A percentile compares a stretch with the other conserved stretches of the same genome.
Evolutionary conservation across 2,113 vertebrate species (phyloP).

Genomic region (Pterocles gutturalis): DNA sequence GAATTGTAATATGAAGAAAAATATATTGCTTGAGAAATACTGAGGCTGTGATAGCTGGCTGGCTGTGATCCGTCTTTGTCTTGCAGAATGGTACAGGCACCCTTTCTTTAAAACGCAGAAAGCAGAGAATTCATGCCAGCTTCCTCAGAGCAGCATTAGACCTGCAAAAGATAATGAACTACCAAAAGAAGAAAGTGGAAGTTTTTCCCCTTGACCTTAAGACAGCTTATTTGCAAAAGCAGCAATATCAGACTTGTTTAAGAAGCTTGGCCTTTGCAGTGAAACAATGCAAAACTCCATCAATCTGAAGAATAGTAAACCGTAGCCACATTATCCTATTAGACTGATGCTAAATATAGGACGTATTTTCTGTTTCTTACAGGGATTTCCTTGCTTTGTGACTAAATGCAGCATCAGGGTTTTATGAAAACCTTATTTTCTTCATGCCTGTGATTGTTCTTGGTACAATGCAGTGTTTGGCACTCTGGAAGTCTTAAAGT

Average conservation of each 20-base stretch:
- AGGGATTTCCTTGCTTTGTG: slow-evolving; percentile 23
- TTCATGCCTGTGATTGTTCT: background rate
- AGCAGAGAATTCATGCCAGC: rapidly evolving
- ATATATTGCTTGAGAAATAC: background rate
- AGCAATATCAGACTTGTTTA: background rate
- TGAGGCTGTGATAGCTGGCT: background rate
- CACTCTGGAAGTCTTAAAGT: background rate
- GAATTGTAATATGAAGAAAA: background rate
- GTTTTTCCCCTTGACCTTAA: background rate
- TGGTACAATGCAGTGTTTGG: background rate
- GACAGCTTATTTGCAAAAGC: background rate
- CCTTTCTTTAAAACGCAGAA: background rate
- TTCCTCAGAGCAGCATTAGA: background rate
- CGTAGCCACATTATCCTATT: background rate
- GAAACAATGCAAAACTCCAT: background rate
- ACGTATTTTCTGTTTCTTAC: slow-evolving; percentile 27
- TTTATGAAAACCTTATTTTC: slow-evolving; percentile 19
- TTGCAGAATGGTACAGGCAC: background rate
- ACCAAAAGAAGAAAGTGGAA: background rate
- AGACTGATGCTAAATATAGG: slow-evolving; percentile 54
- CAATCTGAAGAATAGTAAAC: background rate
- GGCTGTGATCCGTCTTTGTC: background rate
- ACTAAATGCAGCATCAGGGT: background rate
- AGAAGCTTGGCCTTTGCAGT: background rate
- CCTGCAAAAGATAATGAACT: background rate